These are phyloP conservation scores for Delia radicum DNA, from an alignment of 1,140 invertebrate genomes.

Conservation along the genomic window DNA sequence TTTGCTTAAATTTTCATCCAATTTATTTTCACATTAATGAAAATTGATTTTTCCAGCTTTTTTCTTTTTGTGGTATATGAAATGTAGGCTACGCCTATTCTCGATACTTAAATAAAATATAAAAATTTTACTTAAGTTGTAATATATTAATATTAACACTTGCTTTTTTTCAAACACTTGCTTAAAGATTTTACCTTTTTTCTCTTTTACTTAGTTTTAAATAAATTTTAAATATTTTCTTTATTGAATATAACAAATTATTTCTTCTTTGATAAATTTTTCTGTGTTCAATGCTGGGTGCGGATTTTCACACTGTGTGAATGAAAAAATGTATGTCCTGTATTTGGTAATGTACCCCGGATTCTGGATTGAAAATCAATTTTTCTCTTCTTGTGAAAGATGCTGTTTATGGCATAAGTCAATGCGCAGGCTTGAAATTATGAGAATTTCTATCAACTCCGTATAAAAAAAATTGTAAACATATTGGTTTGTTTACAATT, in stretches of 20 bases:
- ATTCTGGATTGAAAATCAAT: neutral
- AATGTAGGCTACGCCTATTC: neutral
- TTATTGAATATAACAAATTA: neutral
- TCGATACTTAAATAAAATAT: neutral
- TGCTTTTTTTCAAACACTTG: neutral
- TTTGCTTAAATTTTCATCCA: neutral
- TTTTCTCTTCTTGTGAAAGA: neutral
- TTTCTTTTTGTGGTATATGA: neutral
- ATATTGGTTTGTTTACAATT: neutral
- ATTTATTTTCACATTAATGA: neutral
- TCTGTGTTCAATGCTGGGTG: neutral
- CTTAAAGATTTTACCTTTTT: neutral
- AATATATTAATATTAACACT: neutral
- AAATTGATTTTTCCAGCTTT: constrained; percentile 5
- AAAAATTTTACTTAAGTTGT: neutral
- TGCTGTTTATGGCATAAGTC: neutral
- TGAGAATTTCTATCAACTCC: neutral
- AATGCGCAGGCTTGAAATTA: neutral
- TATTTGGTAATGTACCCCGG: neutral
- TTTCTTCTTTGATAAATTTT: neutral
- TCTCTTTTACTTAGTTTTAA: neutral
- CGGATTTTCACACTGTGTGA: neutral
- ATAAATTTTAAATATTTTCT: neutral
- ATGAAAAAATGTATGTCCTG: neutral
- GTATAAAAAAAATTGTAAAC: neutral